Conservation (phyloP, 1,140 invertebrate genomes). For the Venturia canescens region DNA sequence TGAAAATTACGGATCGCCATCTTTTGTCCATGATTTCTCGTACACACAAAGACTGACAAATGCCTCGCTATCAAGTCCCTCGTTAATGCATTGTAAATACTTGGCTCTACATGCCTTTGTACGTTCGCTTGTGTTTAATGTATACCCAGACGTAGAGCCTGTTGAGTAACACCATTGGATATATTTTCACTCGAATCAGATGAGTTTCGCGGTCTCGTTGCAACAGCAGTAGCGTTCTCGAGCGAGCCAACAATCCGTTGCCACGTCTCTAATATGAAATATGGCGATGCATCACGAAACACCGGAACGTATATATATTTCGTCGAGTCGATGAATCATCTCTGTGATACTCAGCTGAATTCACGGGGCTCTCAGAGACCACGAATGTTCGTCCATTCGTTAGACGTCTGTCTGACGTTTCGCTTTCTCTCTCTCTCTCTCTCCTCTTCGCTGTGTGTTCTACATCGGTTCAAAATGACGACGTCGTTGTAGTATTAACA, state of each 20-base stretch:
- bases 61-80: too few species aligned
- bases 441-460: neutral
- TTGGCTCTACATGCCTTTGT: too few species aligned
- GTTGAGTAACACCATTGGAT: neutral
- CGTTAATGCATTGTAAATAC: too few species aligned
- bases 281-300: constrained; percentile 55
- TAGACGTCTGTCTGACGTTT: constrained; percentile 51
- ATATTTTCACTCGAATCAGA: constrained; percentile 12
- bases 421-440: constrained; percentile 40
- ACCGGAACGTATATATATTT: constrained; percentile 48
- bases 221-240: constrained; percentile 8
- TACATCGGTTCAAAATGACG: constrained; percentile 30
- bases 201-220: constrained; percentile 24
- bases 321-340: constrained; percentile 54
- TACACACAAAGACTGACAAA: too few species aligned
- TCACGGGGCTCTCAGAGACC: constrained; percentile 56
- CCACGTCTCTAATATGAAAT: constrained; percentile 49
- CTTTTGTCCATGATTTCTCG: too few species aligned
- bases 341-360: constrained; percentile 46
- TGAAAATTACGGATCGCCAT: too few species aligned
- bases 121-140: neutral
- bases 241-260: constrained; percentile 40
- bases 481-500: constrained; percentile 31
- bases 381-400: constrained; percentile 61
- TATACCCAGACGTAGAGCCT: constrained; percentile 48